These are phyloP conservation scores for Cherax destructor DNA, from an alignment of 1,140 invertebrate species.

Conservation along the genomic window DNA sequence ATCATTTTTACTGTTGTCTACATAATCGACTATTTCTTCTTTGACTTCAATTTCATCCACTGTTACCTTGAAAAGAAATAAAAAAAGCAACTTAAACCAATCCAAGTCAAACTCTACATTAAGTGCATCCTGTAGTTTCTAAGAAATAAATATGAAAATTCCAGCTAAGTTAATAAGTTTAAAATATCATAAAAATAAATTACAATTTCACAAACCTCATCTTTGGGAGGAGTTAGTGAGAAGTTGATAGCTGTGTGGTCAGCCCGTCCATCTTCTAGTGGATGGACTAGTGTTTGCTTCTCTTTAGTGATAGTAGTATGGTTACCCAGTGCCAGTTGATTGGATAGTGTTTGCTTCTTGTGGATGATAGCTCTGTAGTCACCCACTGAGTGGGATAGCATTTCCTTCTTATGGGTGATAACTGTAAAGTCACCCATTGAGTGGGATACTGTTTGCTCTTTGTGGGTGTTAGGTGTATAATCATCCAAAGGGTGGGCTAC, in stretches of 20 bases:
- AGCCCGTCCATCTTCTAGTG: slow-evolving; percentile 29
- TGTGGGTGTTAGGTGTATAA: slow-evolving; percentile 73
- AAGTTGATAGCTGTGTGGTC: slow-evolving; percentile 22
- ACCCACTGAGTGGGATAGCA: no score
- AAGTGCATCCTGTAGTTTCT: no score
- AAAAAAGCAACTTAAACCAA: neutral
- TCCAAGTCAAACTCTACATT: no score
- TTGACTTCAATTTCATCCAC: slow-evolving; percentile 63
- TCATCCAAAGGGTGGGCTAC: slow-evolving; percentile 17
- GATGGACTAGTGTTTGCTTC: slow-evolving; percentile 3
- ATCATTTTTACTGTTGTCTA: slow-evolving; percentile 32
- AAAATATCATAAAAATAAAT: neutral
- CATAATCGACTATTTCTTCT: slow-evolving; percentile 49
- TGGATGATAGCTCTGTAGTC: no score
- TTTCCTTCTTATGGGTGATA: no score
- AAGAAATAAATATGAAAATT: no score
- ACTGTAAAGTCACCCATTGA: slow-evolving; percentile 26
- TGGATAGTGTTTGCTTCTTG: no score
- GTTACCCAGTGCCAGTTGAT: no score
- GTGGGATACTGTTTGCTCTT: slow-evolving; percentile 82
- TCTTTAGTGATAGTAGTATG: neutral
- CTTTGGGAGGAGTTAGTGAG: slow-evolving; percentile 33
- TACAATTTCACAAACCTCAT: slow-evolving; percentile 40
- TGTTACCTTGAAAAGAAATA: slow-evolving; percentile 21
- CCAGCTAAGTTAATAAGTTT: no score